These are phyloP conservation scores for Muntiacus reevesi DNA, from an alignment of 2,113 vertebrate species.

Conservation along the genomic window DNA sequence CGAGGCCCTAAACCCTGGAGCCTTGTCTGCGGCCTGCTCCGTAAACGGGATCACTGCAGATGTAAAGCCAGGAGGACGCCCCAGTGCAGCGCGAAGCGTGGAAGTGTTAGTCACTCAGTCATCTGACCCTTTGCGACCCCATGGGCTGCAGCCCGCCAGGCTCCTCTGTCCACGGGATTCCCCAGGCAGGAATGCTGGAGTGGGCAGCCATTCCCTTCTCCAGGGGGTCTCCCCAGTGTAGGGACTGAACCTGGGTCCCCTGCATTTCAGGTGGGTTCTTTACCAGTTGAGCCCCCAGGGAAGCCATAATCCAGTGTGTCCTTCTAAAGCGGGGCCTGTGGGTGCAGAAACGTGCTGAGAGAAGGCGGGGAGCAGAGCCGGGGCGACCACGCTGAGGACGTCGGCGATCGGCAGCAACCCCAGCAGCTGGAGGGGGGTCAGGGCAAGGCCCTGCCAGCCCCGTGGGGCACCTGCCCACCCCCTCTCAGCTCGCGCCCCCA, in stretches of 20 bases:
- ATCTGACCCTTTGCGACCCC: accelerated
- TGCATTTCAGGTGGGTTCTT: not conserved
- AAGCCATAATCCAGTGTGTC: not conserved
- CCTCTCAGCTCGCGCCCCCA: accelerated
- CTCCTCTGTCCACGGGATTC: not conserved
- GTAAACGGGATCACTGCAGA: not conserved
- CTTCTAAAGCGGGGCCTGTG: not conserved
- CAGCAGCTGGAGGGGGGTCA: not conserved
- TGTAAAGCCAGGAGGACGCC: not conserved
- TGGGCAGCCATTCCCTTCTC: not conserved
- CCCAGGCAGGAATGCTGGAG: not conserved
- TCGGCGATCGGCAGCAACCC: accelerated
- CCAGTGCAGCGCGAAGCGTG: accelerated
- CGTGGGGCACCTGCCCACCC: not conserved
- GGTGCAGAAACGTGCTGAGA: accelerated
- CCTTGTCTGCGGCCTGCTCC: not conserved
- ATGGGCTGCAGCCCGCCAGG: not conserved
- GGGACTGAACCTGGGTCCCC: not conserved
- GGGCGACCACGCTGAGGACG: not conserved
- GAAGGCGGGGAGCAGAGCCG: not conserved
- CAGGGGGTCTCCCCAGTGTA: not conserved
- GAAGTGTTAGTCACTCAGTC: not conserved
- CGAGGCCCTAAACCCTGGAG: not conserved
- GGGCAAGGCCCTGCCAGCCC: not conserved
- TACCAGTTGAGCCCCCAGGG: not conserved